Evolutionary conservation across 2,113 vertebrate genomes (phyloP).

Genomic region (Butorides virescens): DNA sequence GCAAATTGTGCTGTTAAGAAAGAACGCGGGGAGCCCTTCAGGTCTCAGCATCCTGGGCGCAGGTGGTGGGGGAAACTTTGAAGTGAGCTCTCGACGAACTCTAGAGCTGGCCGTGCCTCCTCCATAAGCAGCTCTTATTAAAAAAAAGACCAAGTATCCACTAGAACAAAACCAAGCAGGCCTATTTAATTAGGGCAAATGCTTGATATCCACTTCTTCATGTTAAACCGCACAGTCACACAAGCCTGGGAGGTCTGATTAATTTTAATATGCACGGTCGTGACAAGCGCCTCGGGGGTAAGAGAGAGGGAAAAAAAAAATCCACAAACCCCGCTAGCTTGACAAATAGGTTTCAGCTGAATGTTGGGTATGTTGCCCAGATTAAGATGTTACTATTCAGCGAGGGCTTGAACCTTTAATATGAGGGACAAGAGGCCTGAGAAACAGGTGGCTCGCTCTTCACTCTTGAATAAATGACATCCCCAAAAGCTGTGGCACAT

Average conservation of each 20-base stretch:
- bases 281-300: constrained; percentile 74
- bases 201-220: constrained; percentile 77
- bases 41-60: constrained; percentile 66
- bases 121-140: constrained; percentile 79
- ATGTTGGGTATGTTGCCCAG: constrained; percentile 41
- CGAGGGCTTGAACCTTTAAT: constrained; percentile 65
- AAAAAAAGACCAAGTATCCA: constrained; percentile 75
- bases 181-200: constrained; percentile 80
- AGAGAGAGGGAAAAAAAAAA: constrained; percentile 23
- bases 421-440: constrained; percentile 62
- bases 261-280: constrained; percentile 81
- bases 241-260: constrained; percentile 78
- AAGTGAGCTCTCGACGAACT: constrained; percentile 74
- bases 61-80: constrained; percentile 75
- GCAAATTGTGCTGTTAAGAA: constrained; percentile 23
- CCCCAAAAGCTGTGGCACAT: constrained; percentile 38
- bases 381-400: constrained; percentile 74
- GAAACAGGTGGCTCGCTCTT: constrained; percentile 78
- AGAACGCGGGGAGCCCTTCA: constrained; percentile 47
- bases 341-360: constrained; percentile 52
- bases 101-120: constrained; percentile 71
- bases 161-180: constrained; percentile 77
- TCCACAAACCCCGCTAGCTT: constrained; percentile 26
- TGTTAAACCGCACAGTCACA: constrained; percentile 72
- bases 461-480: constrained; percentile 61